A percentile compares a stretch with the other conserved stretches of the same genome.
Conservation (phyloP, 2,113 vertebrate species). For the Oophaga pumilio region DNA sequence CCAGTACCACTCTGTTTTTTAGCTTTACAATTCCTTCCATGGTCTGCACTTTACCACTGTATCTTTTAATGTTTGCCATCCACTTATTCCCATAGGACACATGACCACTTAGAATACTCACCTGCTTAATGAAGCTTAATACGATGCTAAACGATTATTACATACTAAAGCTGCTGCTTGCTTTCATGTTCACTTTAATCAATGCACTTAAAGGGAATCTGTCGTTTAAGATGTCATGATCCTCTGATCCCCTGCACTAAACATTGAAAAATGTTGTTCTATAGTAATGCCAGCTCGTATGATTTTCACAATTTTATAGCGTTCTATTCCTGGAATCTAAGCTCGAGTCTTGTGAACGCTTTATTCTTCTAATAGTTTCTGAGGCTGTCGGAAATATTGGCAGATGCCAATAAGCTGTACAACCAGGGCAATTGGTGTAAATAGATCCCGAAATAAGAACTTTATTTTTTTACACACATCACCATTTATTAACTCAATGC, state of each 20-base stretch:
- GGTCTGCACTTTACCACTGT: not conserved
- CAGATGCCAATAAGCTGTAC: not conserved
- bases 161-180: conserved; percentile 21
- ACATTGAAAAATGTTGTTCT: not conserved
- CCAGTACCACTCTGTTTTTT: not conserved
- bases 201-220: conserved; percentile 35
- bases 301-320: not conserved
- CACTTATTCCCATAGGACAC: conserved; percentile 5
- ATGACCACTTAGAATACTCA: conserved; percentile 9
- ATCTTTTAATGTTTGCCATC: not conserved
- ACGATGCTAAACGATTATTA: conserved; percentile 33
- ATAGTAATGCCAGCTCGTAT: not conserved
- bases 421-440: not conserved
- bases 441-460: not conserved
- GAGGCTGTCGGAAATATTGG: not conserved
- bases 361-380: not conserved
- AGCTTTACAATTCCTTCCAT: not conserved
- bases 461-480: not conserved
- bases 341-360: not conserved
- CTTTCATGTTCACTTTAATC: conserved; percentile 35
- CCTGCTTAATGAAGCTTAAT: conserved; percentile 40
- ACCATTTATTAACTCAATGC: not conserved
- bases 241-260: not conserved
- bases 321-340: not conserved
- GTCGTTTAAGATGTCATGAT: conserved; percentile 17